Percentiles rank a stretch among this genome's conserved stretches.
Evolutionary conservation across 1,140 invertebrate species (phyloP).

Genomic region (Lysiphlebus fabarum): DNA sequence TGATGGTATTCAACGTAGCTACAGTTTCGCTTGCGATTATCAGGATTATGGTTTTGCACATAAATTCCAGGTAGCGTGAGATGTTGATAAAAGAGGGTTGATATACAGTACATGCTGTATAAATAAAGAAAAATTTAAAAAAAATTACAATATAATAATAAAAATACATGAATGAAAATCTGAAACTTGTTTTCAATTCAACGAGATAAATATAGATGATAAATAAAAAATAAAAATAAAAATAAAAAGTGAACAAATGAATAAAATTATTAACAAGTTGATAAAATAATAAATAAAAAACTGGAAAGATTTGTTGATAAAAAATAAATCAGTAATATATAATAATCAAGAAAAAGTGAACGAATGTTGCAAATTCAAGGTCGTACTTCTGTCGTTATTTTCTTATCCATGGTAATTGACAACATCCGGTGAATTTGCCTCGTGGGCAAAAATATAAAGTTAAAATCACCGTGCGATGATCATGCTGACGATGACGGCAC

Average conservation of each 20-base stretch:
- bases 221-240: too few species aligned
- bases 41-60: slow-evolving; percentile 25
- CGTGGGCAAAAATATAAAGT: too few species aligned
- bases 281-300: too few species aligned
- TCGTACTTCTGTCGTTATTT: slow-evolving; percentile 21
- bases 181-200: not conserved
- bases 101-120: not conserved
- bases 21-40: slow-evolving; percentile 21
- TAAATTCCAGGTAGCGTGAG: slow-evolving; percentile 24
- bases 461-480: too few species aligned
- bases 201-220: too few species aligned
- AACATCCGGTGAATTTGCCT: slow-evolving; percentile 16
- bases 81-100: slow-evolving; percentile 4
- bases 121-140: not conserved
- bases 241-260: too few species aligned
- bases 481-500: not conserved
- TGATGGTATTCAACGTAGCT: too few species aligned
- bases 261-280: too few species aligned
- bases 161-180: slow-evolving; percentile 4
- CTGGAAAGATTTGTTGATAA: not conserved
- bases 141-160: too few species aligned
- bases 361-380: slow-evolving; percentile 10
- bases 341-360: slow-evolving; percentile 5
- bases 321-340: slow-evolving; percentile 3
- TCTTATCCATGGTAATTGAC: slow-evolving; percentile 25